These are phyloP conservation scores for Proteles cristata DNA, from an alignment of 2,113 vertebrate genomes.

Conservation along the genomic window DNA sequence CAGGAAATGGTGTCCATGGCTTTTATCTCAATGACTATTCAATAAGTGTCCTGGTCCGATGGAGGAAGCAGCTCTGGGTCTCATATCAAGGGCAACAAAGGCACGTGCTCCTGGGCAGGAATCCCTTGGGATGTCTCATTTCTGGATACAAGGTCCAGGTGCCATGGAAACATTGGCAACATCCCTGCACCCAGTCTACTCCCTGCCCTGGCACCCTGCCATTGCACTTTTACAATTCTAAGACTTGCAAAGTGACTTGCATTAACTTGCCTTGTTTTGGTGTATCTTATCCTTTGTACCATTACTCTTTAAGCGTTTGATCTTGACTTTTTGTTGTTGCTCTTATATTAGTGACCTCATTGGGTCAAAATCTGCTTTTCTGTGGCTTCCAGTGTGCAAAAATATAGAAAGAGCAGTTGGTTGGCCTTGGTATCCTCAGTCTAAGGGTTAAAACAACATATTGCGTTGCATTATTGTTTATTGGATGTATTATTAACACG, in stretches of 20 bases:
- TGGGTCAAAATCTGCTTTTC: background rate
- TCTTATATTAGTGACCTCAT: background rate
- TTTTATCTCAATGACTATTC: background rate
- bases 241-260: background rate
- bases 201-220: background rate
- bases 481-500: background rate
- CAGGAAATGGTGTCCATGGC: background rate
- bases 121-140: background rate
- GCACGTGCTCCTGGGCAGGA: background rate
- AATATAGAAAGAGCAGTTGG: background rate
- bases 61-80: too few relatives aligned
- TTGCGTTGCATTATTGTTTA: background rate
- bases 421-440: background rate
- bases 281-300: background rate
- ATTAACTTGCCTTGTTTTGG: background rate
- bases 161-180: too few relatives aligned
- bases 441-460: background rate
- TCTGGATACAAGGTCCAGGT: background rate
- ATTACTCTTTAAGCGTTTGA: background rate
- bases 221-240: background rate
- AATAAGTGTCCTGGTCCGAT: background rate
- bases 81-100: background rate
- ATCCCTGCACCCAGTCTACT: fast-evolving
- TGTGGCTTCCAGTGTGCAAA: background rate
- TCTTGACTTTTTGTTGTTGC: background rate